These are phyloP conservation scores for Drosophila sordidula DNA, from an alignment of 2,888 invertebrate species.

Conservation along the genomic window DNA sequence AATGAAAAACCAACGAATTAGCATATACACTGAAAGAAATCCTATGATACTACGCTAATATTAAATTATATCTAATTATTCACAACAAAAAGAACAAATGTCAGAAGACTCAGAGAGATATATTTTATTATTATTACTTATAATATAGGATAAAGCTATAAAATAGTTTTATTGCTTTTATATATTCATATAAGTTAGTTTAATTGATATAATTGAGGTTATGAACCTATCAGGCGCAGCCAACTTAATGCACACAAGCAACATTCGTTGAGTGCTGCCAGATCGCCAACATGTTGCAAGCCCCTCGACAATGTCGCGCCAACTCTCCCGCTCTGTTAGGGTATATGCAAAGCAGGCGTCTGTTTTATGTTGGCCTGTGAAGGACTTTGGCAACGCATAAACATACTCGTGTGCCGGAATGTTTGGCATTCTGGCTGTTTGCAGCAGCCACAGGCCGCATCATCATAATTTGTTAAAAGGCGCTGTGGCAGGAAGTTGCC, in stretches of 20 bases:
- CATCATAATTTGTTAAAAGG: conserved; percentile 67
- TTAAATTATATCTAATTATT: no score
- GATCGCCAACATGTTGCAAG: not conserved
- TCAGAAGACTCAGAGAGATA: no score
- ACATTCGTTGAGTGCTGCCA: conserved; percentile 4
- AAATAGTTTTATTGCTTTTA: no score
- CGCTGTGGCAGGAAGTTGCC: conserved; percentile 65
- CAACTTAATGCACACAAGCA: not conserved
- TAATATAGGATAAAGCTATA: no score
- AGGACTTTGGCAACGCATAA: conserved; percentile 42
- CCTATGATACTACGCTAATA: no score
- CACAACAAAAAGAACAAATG: no score
- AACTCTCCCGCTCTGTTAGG: conserved; percentile 8
- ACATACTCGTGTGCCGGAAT: conserved; percentile 41
- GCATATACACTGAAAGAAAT: conserved; percentile 4
- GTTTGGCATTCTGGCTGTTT: conserved; percentile 49
- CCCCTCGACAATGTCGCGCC: not conserved
- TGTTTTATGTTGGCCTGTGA: conserved; percentile 45
- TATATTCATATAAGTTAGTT: no score
- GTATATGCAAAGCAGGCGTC: conserved; percentile 22
- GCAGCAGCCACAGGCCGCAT: conserved; percentile 46
- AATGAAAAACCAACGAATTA: not conserved
- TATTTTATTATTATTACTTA: no score
- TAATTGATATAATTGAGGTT: not conserved
- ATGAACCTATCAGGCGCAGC: not conserved